Percentiles rank a stretch among this genome's conserved stretches.
phyloP scores from a whole-genome alignment of 2,113 vertebrate genomes.

The Perca flavescens region DNA sequence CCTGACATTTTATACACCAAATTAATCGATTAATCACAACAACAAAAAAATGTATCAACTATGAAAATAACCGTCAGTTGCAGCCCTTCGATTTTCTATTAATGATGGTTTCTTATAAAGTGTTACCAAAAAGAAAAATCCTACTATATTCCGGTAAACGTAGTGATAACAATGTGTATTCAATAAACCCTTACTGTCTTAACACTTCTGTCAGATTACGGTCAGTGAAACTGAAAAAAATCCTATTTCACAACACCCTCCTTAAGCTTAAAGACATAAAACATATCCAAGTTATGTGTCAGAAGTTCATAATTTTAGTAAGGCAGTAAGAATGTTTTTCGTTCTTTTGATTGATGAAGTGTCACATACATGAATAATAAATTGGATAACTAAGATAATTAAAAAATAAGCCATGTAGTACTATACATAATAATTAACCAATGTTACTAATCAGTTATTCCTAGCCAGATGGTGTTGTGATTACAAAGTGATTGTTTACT shows the following conservation, averaged over 20 bases:
- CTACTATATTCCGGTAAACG: neutral
- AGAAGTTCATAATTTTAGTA: neutral
- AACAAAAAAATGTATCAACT: too few species aligned
- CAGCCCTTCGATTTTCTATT: too few species aligned
- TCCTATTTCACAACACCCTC: neutral
- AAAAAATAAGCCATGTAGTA: neutral
- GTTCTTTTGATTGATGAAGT: neutral
- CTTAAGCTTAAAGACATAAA: neutral
- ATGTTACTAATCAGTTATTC: neutral
- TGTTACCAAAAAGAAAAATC: neutral
- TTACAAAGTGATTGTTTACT: conserved; percentile 25
- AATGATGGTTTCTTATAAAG: too few species aligned
- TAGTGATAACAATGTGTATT: neutral
- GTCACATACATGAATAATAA: neutral
- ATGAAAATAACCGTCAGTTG: too few species aligned
- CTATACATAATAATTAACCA: neutral
- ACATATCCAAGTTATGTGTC: neutral
- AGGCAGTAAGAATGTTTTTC: neutral
- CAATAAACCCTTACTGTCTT: neutral
- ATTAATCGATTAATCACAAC: too few species aligned
- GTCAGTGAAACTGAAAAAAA: neutral
- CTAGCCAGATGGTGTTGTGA: conserved; percentile 12
- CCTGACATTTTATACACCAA: too few species aligned
- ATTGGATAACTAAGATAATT: neutral
- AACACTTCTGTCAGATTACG: neutral